A percentile compares a stretch with the other conserved stretches of the same genome.
phyloP scores from a whole-genome alignment of 2,797 vertebrate species.

The Anabacerthia variegaticeps region DNA sequence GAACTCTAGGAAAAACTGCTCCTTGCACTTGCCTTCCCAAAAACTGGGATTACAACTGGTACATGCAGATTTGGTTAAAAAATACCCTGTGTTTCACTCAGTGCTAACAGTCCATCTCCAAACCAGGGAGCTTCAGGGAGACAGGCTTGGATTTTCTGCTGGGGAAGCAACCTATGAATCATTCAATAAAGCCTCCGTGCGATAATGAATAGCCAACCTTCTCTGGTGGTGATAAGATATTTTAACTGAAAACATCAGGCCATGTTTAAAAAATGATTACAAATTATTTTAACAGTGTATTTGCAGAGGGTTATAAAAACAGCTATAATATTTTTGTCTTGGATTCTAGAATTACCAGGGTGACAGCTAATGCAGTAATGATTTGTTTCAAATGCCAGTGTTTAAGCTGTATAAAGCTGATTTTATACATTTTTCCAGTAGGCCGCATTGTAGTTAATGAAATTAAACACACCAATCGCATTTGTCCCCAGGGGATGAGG shows the following conservation, averaged over 20 bases:
- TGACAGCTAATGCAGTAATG: slow-evolving; percentile 84
- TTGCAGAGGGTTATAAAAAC: slow-evolving; percentile 82
- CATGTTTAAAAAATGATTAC: slow-evolving; percentile 77
- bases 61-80: background rate
- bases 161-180: background rate
- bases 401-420: slow-evolving; percentile 86
- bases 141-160: background rate
- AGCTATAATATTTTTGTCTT: slow-evolving; percentile 80
- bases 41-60: rapidly evolving
- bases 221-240: slow-evolving; percentile 65
- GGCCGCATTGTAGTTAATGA: slow-evolving; percentile 93
- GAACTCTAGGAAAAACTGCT: rapidly evolving
- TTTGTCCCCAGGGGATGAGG: slow-evolving; percentile 85
- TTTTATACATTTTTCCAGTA: slow-evolving; percentile 91
- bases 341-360: slow-evolving; percentile 81
- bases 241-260: slow-evolving; percentile 64
- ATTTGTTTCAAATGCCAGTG: slow-evolving; percentile 88
- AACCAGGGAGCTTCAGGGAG: background rate
- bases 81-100: rapidly evolving
- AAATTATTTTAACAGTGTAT: slow-evolving; percentile 80
- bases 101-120: background rate
- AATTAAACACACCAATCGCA: slow-evolving; percentile 93
- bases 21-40: background rate
- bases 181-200: background rate
- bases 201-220: slow-evolving; percentile 21